These are phyloP conservation scores for Sebastes vulpes DNA, from an alignment of 2,797 vertebrate genomes.

Conservation along the genomic window DNA sequence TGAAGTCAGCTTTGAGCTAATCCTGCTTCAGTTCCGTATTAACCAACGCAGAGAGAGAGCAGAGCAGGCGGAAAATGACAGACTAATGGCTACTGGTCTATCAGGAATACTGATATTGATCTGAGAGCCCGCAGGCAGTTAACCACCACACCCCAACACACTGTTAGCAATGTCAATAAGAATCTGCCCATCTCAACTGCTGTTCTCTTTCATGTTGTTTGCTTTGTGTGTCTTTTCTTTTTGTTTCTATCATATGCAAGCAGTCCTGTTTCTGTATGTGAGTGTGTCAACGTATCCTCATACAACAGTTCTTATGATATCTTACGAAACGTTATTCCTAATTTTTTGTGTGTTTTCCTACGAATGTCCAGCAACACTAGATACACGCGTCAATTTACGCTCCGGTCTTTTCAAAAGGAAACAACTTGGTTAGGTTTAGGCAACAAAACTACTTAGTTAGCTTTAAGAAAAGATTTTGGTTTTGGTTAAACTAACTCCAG, in stretches of 20 bases:
- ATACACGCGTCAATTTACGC: fast-evolving
- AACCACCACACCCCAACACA: slow-evolving; percentile 31
- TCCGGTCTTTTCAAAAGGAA: no score
- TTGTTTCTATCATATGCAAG: neutral
- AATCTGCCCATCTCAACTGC: slow-evolving; percentile 7
- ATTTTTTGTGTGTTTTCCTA: no score
- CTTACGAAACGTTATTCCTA: no score
- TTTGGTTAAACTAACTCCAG: no score
- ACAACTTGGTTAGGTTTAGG: no score
- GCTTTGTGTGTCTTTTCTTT: neutral
- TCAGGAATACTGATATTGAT: slow-evolving; percentile 66
- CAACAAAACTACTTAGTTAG: no score
- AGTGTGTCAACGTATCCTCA: neutral
- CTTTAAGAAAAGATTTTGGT: no score
- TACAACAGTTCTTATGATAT: no score
- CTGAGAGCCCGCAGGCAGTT: slow-evolving; percentile 45
- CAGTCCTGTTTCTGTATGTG: neutral
- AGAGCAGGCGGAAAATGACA: slow-evolving; percentile 34
- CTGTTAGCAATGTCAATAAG: slow-evolving; percentile 55
- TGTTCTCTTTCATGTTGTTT: neutral
- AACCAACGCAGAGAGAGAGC: slow-evolving; percentile 17
- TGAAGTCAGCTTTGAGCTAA: slow-evolving; percentile 68
- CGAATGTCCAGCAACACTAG: no score
- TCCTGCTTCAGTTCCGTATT: slow-evolving; percentile 51
- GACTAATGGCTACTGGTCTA: slow-evolving; percentile 34